A percentile compares a stretch with the other conserved stretches of the same genome.
These are phyloP conservation scores for Synergus laeviventris DNA, from an alignment of 2,888 invertebrate species.

Conservation along the genomic window DNA sequence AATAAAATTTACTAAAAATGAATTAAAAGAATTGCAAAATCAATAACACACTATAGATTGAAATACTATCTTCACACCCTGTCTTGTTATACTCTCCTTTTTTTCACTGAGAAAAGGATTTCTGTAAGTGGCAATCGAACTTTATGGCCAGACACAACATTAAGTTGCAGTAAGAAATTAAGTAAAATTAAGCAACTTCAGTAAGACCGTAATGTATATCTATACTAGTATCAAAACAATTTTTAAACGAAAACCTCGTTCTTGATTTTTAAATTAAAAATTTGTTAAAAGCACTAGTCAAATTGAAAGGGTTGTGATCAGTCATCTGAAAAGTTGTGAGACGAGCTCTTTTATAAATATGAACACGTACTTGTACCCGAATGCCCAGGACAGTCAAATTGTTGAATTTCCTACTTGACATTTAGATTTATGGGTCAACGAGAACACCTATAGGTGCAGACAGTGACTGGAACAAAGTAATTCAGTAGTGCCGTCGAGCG, in stretches of 20 bases:
- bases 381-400: slow-evolving; percentile 3
- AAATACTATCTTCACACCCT: neutral
- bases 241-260: no score
- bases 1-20: no score
- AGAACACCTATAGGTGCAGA: neutral
- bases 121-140: neutral
- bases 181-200: no score
- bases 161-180: slow-evolving; percentile 8
- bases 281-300: neutral
- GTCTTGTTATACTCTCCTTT: neutral
- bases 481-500: neutral
- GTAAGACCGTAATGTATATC: neutral
- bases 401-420: slow-evolving; percentile 10
- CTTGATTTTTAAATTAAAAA: no score
- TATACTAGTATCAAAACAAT: neutral
- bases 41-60: no score
- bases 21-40: no score
- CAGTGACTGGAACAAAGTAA: slow-evolving; percentile 4
- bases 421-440: slow-evolving; percentile 23
- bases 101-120: neutral
- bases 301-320: neutral
- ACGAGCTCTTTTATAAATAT: neutral
- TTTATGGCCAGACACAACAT: slow-evolving; percentile 15
- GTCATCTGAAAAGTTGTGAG: neutral
- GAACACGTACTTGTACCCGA: neutral